phyloP scores from a whole-genome alignment of 1,140 invertebrate species.

The Cryptotermes secundus region DNA sequence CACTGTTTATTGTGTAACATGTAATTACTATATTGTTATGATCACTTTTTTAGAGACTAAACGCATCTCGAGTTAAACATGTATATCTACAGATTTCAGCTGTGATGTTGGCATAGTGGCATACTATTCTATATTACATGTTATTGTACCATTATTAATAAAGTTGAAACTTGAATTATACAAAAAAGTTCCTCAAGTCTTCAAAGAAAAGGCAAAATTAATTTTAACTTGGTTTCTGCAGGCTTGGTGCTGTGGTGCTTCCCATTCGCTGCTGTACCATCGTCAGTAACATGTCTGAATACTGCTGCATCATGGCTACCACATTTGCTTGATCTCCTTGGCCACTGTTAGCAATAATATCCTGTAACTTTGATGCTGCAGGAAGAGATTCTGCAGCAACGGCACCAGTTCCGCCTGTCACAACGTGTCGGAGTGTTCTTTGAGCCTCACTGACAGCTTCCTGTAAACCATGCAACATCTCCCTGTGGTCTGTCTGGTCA shows the following conservation, averaged over 20 bases:
- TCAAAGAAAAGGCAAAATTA: background rate
- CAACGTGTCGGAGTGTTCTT: conserved; percentile 48
- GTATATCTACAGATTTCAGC: background rate
- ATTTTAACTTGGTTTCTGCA: conserved; percentile 25
- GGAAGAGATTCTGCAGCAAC: conserved; percentile 33
- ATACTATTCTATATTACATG: background rate
- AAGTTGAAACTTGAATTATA: background rate
- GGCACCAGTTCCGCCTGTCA: conserved; percentile 25
- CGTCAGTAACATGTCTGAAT: conserved; percentile 59
- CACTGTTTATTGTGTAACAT: background rate
- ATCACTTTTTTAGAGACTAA: background rate
- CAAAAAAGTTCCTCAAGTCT: background rate
- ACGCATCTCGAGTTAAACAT: background rate
- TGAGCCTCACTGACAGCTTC: conserved; percentile 50
- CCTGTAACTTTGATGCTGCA: conserved; percentile 41
- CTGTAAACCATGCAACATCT: conserved; percentile 48
- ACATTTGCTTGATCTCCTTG: conserved; percentile 53
- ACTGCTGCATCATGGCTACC: conserved; percentile 64
- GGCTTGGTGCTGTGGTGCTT: background rate
- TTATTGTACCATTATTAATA: conserved; percentile 16
- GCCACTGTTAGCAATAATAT: conserved; percentile 44
- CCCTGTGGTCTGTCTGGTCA: conserved; percentile 13
- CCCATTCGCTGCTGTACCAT: conserved; percentile 63
- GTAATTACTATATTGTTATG: no score
- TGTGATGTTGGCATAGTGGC: background rate